Conservation (phyloP, 2,888 invertebrate species). For the Phania funesta region DNA sequence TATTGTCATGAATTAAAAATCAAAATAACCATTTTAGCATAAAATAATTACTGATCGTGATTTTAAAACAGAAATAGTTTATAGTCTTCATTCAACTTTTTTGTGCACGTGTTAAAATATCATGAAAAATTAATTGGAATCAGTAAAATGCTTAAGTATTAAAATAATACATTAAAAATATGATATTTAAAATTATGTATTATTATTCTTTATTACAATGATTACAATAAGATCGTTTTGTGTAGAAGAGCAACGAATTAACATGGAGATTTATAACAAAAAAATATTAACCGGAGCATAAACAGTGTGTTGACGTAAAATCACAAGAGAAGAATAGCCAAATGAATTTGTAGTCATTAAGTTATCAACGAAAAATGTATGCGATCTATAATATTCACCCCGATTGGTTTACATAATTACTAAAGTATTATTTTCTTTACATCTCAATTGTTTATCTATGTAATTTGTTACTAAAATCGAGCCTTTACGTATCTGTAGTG, state of each 20-base stretch:
- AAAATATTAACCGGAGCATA: slow-evolving; percentile 45
- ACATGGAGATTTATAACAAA: slow-evolving; percentile 15
- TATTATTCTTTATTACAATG: slow-evolving; percentile 20
- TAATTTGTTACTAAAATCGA: too few relatives aligned
- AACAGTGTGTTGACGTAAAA: slow-evolving; percentile 51
- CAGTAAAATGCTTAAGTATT: slow-evolving; percentile 1
- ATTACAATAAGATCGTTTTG: slow-evolving; percentile 21
- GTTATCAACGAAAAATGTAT: too few relatives aligned
- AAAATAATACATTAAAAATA: slow-evolving; percentile 30
- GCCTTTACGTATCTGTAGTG: too few relatives aligned
- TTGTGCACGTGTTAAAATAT: background rate
- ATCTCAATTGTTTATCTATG: too few relatives aligned
- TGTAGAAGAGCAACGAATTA: background rate
- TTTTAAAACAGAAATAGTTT: slow-evolving; percentile 38
- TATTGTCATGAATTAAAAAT: slow-evolving; percentile 17
- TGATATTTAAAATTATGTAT: slow-evolving; percentile 36
- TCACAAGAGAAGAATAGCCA: slow-evolving; percentile 11
- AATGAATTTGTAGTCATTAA: background rate
- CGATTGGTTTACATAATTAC: too few relatives aligned
- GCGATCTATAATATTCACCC: too few relatives aligned
- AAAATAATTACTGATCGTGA: slow-evolving; percentile 33
- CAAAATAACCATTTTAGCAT: slow-evolving; percentile 15
- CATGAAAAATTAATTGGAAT: slow-evolving; percentile 42
- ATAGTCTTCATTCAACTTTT: slow-evolving; percentile 43
- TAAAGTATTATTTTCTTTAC: too few relatives aligned